Conservation (phyloP, 53 echinoderm and acorn worm species). For the Mesocentrotus franciscanus region DNA sequence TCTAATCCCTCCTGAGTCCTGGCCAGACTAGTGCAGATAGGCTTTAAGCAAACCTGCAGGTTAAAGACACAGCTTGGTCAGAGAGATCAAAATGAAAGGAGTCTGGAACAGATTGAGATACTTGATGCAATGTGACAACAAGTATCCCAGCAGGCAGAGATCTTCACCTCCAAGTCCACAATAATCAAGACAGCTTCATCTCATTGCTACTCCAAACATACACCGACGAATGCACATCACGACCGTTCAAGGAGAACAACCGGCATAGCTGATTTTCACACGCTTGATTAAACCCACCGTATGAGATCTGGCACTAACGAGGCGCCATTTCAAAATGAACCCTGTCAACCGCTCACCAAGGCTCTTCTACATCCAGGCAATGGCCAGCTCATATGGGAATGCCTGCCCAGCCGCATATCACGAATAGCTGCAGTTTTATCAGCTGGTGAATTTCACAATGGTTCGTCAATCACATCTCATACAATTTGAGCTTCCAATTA, state of each 20-base stretch:
- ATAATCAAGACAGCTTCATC: not conserved
- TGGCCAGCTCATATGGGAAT: not conserved
- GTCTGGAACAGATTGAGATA: not conserved
- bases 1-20: too few species aligned
- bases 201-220: slow-evolving; percentile 7
- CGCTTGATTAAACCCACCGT: slow-evolving; percentile 17
- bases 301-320: slow-evolving; percentile 49
- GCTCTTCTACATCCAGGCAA: not conserved
- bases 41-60: too few species aligned
- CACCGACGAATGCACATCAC: not conserved
- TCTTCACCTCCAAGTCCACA: not conserved
- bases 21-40: too few species aligned
- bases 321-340: slow-evolving; percentile 45
- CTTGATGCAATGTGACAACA: not conserved
- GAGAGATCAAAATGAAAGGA: too few species aligned
- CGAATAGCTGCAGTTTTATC: not conserved
- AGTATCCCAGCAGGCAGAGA: not conserved
- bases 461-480: not conserved
- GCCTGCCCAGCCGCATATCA: not conserved
- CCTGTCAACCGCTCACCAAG: not conserved
- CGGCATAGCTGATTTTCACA: slow-evolving; percentile 14
- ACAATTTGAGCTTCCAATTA: slow-evolving; percentile 34
- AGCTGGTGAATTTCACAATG: not conserved
- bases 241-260: not conserved
- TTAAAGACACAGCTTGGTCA: too few species aligned